Evolutionary conservation across 2,113 vertebrate genomes (phyloP).

Genomic region (Trogon surrucura): DNA sequence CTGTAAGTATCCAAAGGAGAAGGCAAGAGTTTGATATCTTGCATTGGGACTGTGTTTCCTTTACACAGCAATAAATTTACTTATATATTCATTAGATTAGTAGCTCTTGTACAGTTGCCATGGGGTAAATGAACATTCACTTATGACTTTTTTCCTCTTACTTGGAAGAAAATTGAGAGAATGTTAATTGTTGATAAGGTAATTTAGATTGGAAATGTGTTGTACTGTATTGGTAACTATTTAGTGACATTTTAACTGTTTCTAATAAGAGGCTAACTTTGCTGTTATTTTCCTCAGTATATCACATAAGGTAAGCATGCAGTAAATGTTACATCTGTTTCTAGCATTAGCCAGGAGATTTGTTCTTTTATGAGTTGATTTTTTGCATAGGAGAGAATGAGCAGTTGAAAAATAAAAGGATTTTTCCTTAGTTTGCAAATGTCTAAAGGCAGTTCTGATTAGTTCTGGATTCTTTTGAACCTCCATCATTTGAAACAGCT

Average conservation of each 20-base stretch:
- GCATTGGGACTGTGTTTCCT: not conserved
- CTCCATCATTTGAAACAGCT: not conserved
- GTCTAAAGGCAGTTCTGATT: not conserved
- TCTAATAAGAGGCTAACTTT: not conserved
- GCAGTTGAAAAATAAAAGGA: not conserved
- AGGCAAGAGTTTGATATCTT: not conserved
- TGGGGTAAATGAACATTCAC: not conserved
- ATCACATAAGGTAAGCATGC: not conserved
- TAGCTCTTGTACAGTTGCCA: not conserved
- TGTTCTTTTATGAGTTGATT: not conserved
- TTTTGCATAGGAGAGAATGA: not conserved
- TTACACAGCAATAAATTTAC: not conserved
- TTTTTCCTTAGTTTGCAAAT: not conserved
- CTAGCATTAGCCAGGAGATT: not conserved
- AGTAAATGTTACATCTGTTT: not conserved
- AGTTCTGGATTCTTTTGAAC: conserved; percentile 48
- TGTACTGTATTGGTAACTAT: not conserved
- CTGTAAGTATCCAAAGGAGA: not conserved
- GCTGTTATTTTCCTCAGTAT: not conserved
- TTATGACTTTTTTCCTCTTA: not conserved
- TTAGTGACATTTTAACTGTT: not conserved
- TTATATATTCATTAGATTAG: not conserved
- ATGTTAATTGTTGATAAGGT: not conserved
- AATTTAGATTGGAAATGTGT: not conserved
- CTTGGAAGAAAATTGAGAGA: not conserved